A percentile compares a stretch with the other conserved stretches of the same genome.
Conservation (phyloP, 2,888 invertebrate species). For the Isotomurus palustris region DNA sequence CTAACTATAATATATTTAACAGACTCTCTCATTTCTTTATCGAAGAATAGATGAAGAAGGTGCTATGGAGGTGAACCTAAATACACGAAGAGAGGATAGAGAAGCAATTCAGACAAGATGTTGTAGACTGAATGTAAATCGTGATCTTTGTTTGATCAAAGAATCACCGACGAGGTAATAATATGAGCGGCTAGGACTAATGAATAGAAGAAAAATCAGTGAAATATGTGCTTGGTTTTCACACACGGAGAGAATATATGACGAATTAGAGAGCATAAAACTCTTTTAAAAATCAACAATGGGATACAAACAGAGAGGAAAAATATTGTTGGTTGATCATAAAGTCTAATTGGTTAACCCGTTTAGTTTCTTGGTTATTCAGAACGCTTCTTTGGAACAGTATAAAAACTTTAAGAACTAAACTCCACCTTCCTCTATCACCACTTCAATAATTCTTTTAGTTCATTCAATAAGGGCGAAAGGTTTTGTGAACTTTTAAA, state of each 20-base stretch:
- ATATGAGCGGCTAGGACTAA: constrained; percentile 37
- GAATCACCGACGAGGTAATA: constrained; percentile 18
- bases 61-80: no score
- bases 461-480: no score
- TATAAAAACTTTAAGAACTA: no score
- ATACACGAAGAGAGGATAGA: no score
- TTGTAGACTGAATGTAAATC: no score
- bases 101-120: no score
- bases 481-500: no score
- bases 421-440: constrained; percentile 5
- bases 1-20: no score
- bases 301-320: constrained; percentile 1
- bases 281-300: constrained; percentile 8
- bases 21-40: no score
- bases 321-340: background rate
- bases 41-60: no score
- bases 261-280: constrained; percentile 11
- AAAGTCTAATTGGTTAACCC: constrained; percentile 13
- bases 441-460: background rate
- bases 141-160: constrained; percentile 14
- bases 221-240: constrained; percentile 11
- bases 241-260: constrained; percentile 5
- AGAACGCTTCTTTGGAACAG: no score
- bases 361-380: no score
- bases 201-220: constrained; percentile 34